Evolutionary conservation across 2,888 invertebrate genomes (phyloP), one percentile per base, ranked within the genome.

Genomic region (Norana najaformis): DNA sequence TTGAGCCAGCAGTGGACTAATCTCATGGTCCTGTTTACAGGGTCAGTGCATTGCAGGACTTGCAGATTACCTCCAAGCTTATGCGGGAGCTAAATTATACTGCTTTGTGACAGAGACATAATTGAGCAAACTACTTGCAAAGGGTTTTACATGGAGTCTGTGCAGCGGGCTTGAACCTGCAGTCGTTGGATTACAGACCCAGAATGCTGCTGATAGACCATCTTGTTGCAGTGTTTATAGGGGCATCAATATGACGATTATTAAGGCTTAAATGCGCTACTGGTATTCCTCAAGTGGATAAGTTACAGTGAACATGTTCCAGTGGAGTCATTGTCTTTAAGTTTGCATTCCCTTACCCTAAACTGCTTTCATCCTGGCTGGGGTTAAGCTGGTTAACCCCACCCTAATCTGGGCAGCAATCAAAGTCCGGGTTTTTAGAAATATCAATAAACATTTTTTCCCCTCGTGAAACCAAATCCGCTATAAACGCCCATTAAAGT

Each of bases 401-500:
- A 69, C 69, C 69, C 69, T 69, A n/a, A 69, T 69, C 69, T 69
- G 69, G 69, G n/a, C n/a, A 69, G n/a, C 69, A 30, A 69, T 69
- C 69, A 69, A 69, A 69, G 69, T 69, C 30, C 30, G 69, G n/a
- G 69, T 69, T n/a, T 69, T 69, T n/a, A 69, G 69, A n/a, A n/a
- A 69, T 69, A n/a, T 69, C 69, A 69, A 69, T 69, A 69, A 69
- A 69, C 69, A 69, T 69, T 53, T 69, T n/a, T 30, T 69, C 13
- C 69, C 69, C 69, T n/a, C 30, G 69, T 30, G 69, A n/a, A 69
- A 69, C 69, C 69, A 69, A 69, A 69, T n/a, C 69, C 69, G 30
- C n/a, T 69, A 69, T 69, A 69, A 69, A 69, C 30, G 30, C n/a
- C 69, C 69, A 69, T 69, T 69, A 69, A 30, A n/a, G 69, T 69